Evolutionary conservation across 2,113 vertebrate genomes (phyloP).

Genomic region (Dermatemys mawii): DNA sequence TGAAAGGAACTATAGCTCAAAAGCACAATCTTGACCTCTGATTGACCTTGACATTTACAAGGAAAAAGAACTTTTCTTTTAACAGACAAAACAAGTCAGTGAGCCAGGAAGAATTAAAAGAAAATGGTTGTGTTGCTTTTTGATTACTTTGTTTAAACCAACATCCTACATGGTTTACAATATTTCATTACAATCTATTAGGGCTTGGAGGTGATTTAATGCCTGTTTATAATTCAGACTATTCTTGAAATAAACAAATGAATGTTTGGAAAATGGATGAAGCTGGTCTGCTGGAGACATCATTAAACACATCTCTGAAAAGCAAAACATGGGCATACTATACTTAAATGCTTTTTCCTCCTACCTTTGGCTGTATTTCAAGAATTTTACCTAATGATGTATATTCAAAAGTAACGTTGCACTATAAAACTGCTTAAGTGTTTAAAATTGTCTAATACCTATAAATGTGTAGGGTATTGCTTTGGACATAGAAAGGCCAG

Average conservation of each 20-base stretch:
- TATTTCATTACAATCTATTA: slow-evolving; percentile 78
- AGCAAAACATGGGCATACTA: slow-evolving; percentile 58
- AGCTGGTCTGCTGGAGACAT: slow-evolving; percentile 62
- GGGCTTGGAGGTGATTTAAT: slow-evolving; percentile 73
- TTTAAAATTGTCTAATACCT: background rate
- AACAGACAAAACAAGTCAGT: slow-evolving; percentile 70
- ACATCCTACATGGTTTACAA: slow-evolving; percentile 79
- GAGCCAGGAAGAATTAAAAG: slow-evolving; percentile 59
- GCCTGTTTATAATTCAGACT: slow-evolving; percentile 78
- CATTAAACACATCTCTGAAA: slow-evolving; percentile 61
- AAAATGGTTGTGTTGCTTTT: slow-evolving; percentile 77
- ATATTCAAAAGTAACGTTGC: slow-evolving; percentile 37
- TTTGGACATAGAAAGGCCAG: background rate
- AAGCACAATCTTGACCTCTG: slow-evolving; percentile 75
- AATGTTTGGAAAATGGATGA: slow-evolving; percentile 75
- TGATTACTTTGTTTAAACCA: slow-evolving; percentile 82
- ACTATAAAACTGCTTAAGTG: slow-evolving; percentile 44
- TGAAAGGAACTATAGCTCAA: slow-evolving; percentile 73
- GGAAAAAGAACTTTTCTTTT: slow-evolving; percentile 65
- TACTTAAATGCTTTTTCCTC: slow-evolving; percentile 68
- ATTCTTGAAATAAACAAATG: slow-evolving; percentile 79
- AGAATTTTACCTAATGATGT: slow-evolving; percentile 48
- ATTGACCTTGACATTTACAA: slow-evolving; percentile 77
- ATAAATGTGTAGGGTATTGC: background rate
- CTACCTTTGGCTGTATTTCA: slow-evolving; percentile 60